Conservation (phyloP, 2,113 vertebrate genomes). For the Noctilio leporinus region DNA sequence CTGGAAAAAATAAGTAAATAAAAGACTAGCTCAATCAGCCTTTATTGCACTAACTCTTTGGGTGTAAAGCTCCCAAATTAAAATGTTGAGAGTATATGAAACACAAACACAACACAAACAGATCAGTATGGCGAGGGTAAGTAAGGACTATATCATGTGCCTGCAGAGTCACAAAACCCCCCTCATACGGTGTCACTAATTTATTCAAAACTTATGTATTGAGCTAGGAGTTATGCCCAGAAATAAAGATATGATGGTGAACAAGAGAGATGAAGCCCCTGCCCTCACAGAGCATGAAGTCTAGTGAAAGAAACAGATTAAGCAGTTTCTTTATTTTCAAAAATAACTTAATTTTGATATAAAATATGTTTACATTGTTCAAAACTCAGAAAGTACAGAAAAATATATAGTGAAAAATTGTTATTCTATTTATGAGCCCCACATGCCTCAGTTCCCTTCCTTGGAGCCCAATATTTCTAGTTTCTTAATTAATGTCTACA, state of each 20-base stretch:
- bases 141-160: background rate
- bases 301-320: background rate
- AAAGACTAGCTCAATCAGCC: background rate
- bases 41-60: background rate
- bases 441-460: background rate
- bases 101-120: background rate
- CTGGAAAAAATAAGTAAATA: background rate
- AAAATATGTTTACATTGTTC: background rate
- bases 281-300: background rate
- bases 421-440: background rate
- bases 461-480: background rate
- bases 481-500: conserved; percentile 1
- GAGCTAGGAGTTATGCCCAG: background rate
- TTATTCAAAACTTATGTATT: background rate
- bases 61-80: background rate
- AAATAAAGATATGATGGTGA: background rate
- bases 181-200: background rate
- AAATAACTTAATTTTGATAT: background rate
- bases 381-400: background rate
- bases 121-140: background rate
- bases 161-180: background rate
- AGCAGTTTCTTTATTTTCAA: background rate
- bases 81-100: background rate
- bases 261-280: background rate
- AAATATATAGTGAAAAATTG: background rate